phyloP scores from a whole-genome alignment of 30 jellyfish, hydroid and myxozoan species.

The Hydractinia echinata region DNA sequence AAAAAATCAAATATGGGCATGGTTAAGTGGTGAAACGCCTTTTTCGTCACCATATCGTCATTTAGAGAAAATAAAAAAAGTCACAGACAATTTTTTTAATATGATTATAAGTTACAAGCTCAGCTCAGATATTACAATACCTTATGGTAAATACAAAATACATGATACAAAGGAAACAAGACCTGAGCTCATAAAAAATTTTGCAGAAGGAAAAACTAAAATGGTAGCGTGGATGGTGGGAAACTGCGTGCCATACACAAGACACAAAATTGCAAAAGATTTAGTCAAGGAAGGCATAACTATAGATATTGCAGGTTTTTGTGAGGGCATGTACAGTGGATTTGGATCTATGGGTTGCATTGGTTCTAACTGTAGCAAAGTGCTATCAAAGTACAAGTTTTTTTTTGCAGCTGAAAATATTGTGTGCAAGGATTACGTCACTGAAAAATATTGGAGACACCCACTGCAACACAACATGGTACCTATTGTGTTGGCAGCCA shows the following conservation, averaged over 20 bases:
- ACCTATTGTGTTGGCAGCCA: constrained; percentile 64
- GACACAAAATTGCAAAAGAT: constrained; percentile 48
- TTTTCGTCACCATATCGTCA: not conserved
- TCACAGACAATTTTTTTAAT: constrained; percentile 42
- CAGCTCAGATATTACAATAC: constrained; percentile 56
- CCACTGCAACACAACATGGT: constrained; percentile 53
- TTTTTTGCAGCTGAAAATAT: constrained; percentile 65
- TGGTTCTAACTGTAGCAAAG: constrained; percentile 41
- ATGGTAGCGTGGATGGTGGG: constrained; percentile 71
- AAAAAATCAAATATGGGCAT: constrained; percentile 3
- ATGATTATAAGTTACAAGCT: constrained; percentile 74
- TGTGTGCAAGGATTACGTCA: constrained; percentile 72
- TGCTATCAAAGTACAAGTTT: constrained; percentile 48
- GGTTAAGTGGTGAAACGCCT: not conserved
- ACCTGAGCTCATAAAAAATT: constrained; percentile 18
- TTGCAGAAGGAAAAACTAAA: constrained; percentile 58
- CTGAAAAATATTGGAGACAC: constrained; percentile 81
- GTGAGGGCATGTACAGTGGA: constrained; percentile 36
- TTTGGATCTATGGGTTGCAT: constrained; percentile 48
- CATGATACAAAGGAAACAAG: not conserved
- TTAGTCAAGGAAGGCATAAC: constrained; percentile 42
- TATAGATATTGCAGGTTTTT: constrained; percentile 56
- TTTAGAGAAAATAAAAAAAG: not conserved
- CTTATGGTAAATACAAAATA: constrained; percentile 46
- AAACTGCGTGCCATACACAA: constrained; percentile 54